Evolutionary conservation across 1,140 invertebrate species (phyloP), one percentile per base, ranked within the genome.

Genomic region (Mactra quadrangularis): DNA sequence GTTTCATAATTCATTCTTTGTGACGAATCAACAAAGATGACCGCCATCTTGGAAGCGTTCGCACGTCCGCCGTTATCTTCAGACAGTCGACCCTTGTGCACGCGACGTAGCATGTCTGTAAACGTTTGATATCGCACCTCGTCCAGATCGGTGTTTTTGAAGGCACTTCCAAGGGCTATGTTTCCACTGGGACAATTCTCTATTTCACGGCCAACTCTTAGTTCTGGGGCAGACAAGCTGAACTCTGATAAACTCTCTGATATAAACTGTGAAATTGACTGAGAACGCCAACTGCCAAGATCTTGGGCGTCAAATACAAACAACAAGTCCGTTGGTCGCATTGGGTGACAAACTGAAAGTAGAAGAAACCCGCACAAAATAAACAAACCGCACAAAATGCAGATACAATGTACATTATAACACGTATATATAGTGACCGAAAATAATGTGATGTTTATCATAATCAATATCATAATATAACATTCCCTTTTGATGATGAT

Each of bases 301-400:
- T 72, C 76, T 11, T 77, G 53, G 15, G 86, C 68, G 66, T 91
- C 86, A 71, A 84, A 90, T 11, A 90, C 84, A 66, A 90, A 90
- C 6, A 90, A 52, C 22, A 89, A 74, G 62, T 90, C 89, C n/a
- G 83, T 83, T n/a, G 68, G 50, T 27, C 33, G 68, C 22, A 70
- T 68, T 2, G 71, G 74, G 19, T 83, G 81, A 50, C 85, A 87
- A 25, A 79, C 87, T 86, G 78, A 19, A 85, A 84, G 76, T 22
- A 31, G n/a, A n/a, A n/a, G n/a, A n/a, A 50, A 50, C 47, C 11
- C 11, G n/a, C 11, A n/a, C 47, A n/a, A n/a, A n/a, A n/a, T n/a
- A n/a, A n/a, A n/a, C n/a, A n/a, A n/a, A n/a, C n/a, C n/a, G n/a
- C n/a, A n/a, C n/a, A n/a, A n/a, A n/a, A n/a, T n/a, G n/a, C n/a